A percentile compares a stretch with the other conserved stretches of the same genome.
phyloP scores from a whole-genome alignment of 2,797 vertebrate species.

The Carapus acus region DNA sequence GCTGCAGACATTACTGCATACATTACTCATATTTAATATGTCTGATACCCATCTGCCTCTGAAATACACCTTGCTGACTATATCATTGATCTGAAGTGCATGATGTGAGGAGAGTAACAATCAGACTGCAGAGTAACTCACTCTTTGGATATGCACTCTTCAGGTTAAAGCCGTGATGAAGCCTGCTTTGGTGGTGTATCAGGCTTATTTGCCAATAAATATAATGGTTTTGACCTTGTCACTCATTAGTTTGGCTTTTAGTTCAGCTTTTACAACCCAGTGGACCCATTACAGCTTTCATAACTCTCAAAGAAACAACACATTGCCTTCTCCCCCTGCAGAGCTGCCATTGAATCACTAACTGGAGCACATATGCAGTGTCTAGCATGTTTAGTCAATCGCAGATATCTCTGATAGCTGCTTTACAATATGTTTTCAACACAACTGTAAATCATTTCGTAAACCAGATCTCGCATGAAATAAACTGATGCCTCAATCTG shows the following conservation, averaged over 20 bases:
- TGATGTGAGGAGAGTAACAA: conserved; percentile 9
- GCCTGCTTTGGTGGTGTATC: conserved; percentile 1
- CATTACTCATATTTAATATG: conserved; percentile 2
- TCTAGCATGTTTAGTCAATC: no score
- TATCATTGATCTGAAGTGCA: conserved; percentile 3
- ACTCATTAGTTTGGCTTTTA: conserved; percentile 16
- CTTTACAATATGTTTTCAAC: neutral
- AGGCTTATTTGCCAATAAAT: neutral
- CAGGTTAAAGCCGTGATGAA: conserved; percentile 8
- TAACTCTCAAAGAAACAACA: neutral
- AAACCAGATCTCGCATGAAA: neutral
- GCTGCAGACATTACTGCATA: conserved; percentile 6
- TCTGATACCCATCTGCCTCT: neutral
- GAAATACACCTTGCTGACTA: neutral
- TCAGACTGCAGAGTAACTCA: neutral
- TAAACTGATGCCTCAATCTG: conserved; percentile 4
- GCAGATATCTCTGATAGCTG: no score
- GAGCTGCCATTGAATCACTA: neutral
- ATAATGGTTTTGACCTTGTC: conserved; percentile 21
- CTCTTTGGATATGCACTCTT: conserved; percentile 3
- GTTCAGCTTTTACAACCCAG: conserved; percentile 11
- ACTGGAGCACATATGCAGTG: neutral
- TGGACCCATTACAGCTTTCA: neutral
- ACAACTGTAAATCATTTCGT: neutral
- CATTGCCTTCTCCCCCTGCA: neutral